These are phyloP conservation scores for Prolemur simus DNA, from an alignment of 2,113 vertebrate genomes.

Conservation along the genomic window DNA sequence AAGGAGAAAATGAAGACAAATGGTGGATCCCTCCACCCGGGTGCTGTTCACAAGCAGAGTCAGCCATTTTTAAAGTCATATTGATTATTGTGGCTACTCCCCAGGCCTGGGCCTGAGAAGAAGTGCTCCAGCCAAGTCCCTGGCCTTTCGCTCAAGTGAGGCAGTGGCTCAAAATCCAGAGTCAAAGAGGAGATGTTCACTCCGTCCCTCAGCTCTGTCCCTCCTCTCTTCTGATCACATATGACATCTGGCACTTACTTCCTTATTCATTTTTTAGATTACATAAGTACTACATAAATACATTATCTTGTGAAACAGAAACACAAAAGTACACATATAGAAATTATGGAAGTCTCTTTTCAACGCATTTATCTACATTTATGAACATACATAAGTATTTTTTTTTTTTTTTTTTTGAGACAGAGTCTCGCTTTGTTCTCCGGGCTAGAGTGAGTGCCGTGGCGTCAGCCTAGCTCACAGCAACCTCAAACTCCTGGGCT, in stretches of 20 bases:
- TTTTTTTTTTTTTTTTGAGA: too few species aligned
- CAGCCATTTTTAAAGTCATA: slow-evolving; percentile 71
- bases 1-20: slow-evolving; percentile 78
- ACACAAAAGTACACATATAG: not conserved
- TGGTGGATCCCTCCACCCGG: slow-evolving; percentile 24
- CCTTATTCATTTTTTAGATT: not conserved
- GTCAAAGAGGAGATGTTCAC: not conserved
- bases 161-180: not conserved
- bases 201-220: not conserved
- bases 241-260: not conserved
- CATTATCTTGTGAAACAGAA: not conserved
- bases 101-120: slow-evolving; percentile 38
- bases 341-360: not conserved
- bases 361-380: not conserved
- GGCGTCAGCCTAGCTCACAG: too few species aligned
- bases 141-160: slow-evolving; percentile 69
- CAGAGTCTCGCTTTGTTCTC: too few species aligned
- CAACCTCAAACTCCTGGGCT: too few species aligned
- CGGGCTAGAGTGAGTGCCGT: too few species aligned
- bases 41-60: slow-evolving; percentile 56
- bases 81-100: slow-evolving; percentile 40
- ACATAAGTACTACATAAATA: not conserved
- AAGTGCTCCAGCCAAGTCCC: slow-evolving; percentile 64
- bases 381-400: not conserved
- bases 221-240: not conserved